A percentile compares a stretch with the other conserved stretches of the same genome.
These are phyloP conservation scores for Lysandra coridon DNA, from an alignment of 2,888 invertebrate genomes.

Conservation along the genomic window DNA sequence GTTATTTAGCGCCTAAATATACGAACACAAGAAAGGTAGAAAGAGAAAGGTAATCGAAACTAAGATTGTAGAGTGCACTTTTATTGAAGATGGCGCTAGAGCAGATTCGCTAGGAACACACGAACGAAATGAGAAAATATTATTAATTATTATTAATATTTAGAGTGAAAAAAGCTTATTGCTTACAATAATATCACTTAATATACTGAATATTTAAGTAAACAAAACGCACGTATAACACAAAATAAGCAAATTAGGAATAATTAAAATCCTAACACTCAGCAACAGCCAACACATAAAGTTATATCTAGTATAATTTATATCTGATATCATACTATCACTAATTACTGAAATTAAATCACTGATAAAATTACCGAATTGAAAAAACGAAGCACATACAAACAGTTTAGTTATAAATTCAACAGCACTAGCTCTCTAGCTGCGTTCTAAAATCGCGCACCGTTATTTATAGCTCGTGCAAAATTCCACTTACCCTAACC, in stretches of 20 bases:
- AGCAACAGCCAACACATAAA: neutral
- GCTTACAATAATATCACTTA: neutral
- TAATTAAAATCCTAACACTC: neutral
- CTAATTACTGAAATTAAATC: neutral
- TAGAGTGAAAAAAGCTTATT: neutral
- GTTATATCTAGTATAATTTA: neutral
- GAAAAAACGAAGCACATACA: no score
- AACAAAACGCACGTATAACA: neutral
- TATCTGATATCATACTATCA: neutral
- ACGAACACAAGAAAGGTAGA: no score
- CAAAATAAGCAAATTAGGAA: neutral
- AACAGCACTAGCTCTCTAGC: neutral
- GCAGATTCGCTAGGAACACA: neutral
- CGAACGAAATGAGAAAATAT: neutral
- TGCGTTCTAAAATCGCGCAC: neutral
- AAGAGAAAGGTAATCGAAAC: no score
- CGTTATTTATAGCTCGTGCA: neutral
- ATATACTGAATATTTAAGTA: neutral
- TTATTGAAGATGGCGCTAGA: neutral
- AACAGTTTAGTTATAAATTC: no score
- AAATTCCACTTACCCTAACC: constrained; percentile 67
- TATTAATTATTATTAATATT: no score
- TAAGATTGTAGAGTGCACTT: neutral
- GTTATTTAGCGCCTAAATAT: no score
- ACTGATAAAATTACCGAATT: neutral